A percentile compares a stretch with the other conserved stretches of the same genome.
These are phyloP conservation scores for Crotalus helleri DNA, from an alignment of 2,113 vertebrate genomes.

Conservation along the genomic window DNA sequence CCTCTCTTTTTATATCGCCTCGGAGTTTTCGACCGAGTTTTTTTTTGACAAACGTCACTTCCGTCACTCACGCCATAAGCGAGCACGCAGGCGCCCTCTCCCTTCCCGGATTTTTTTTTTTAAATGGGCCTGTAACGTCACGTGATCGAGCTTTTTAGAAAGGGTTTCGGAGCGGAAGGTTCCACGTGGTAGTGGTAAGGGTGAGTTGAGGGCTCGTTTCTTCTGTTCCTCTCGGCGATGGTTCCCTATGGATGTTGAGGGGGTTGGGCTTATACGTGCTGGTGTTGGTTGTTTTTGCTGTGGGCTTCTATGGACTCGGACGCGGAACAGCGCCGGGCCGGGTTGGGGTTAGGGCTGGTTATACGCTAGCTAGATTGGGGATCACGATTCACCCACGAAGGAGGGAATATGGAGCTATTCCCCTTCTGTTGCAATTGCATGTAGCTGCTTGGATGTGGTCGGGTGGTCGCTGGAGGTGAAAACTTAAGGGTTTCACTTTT, in stretches of 20 bases:
- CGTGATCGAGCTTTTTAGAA: not conserved
- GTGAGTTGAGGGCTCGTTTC: fast-evolving
- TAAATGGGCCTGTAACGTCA: not conserved
- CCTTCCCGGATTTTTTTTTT: not conserved
- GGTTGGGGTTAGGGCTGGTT: not conserved
- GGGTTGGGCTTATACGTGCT: not conserved
- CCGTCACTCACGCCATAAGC: not conserved
- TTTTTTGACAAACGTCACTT: not conserved
- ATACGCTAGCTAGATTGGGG: not conserved
- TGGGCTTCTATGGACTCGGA: not conserved
- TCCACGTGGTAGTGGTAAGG: not conserved
- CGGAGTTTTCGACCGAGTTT: not conserved
- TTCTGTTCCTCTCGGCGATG: not conserved
- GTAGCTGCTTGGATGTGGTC: not conserved
- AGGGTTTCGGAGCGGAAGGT: not conserved
- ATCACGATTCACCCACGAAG: not conserved
- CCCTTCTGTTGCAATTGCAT: not conserved
- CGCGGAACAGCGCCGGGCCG: not conserved
- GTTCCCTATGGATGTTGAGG: not conserved
- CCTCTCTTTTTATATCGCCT: not conserved
- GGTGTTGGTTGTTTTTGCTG: not conserved
- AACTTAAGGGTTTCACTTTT: not conserved
- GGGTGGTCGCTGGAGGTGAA: not conserved
- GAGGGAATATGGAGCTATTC: not conserved
- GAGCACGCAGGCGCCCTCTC: not conserved